Evolutionary conservation across 2,113 vertebrate species (phyloP).

Genomic region (Patagioenas fasciata): DNA sequence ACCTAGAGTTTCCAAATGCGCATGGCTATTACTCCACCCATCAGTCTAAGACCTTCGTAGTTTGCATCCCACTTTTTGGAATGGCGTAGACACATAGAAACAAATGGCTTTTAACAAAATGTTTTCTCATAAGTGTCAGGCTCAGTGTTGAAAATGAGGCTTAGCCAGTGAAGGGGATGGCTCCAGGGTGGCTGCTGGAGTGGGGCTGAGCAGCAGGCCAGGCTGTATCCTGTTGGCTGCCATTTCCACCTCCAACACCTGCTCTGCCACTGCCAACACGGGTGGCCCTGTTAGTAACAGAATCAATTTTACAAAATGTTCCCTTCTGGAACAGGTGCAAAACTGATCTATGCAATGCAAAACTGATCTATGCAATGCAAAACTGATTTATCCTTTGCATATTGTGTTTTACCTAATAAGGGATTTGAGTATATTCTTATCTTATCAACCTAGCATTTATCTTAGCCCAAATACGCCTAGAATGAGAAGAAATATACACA

Average conservation of each 20-base stretch:
- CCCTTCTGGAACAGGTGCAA: too few relatives aligned
- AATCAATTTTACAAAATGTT: too few relatives aligned
- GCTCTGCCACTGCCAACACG: not conserved
- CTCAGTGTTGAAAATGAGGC: not conserved
- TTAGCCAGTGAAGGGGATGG: not conserved
- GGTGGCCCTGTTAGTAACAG: too few relatives aligned
- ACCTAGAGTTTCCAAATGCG: not conserved
- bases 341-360: too few relatives aligned
- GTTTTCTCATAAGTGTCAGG: accelerated
- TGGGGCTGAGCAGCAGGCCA: not conserved
- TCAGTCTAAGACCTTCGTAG: not conserved
- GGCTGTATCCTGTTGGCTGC: accelerated
- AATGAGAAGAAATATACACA: too few relatives aligned
- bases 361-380: too few relatives aligned
- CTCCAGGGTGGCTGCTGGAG: not conserved
- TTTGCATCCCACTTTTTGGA: not conserved
- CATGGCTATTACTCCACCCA: not conserved
- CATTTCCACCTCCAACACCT: not conserved
- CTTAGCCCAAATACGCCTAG: too few relatives aligned
- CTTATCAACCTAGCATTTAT: too few relatives aligned
- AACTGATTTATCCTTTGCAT: too few relatives aligned
- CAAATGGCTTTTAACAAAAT: not conserved
- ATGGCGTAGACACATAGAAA: not conserved
- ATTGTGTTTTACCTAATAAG: too few relatives aligned
- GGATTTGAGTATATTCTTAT: too few relatives aligned